Evolutionary conservation across 2,113 vertebrate genomes (phyloP).

Genomic region (Cochlearius cochlearius): DNA sequence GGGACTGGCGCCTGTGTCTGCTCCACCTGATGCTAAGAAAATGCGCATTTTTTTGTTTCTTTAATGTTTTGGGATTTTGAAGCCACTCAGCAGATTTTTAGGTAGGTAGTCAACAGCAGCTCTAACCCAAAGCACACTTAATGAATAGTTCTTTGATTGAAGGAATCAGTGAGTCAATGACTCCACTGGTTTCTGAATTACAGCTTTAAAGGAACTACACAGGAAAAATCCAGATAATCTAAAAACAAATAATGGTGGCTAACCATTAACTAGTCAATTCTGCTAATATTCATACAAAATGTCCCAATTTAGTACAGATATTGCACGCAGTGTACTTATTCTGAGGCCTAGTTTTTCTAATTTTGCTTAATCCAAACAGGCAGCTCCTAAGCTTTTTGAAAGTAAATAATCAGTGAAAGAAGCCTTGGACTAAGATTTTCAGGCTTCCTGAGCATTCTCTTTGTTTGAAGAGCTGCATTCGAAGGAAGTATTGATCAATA

Average conservation of each 20-base stretch:
- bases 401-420: not conserved
- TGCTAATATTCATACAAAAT: not conserved
- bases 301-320: not conserved
- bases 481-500: not conserved
- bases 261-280: not conserved
- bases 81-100: not conserved
- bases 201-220: not conserved
- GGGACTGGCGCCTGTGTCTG: not conserved
- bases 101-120: not conserved
- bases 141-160: not conserved
- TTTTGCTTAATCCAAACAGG: not conserved
- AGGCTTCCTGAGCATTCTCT: not conserved
- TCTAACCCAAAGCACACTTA: not conserved
- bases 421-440: not conserved
- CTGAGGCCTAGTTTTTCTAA: not conserved
- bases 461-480: not conserved
- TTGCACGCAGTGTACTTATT: not conserved
- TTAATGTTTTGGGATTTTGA: not conserved
- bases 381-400: not conserved
- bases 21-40: not conserved
- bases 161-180: not conserved
- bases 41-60: not conserved
- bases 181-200: not conserved
- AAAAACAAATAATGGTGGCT: not conserved
- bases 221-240: not conserved